Percentiles rank a stretch among this genome's conserved stretches.
Conservation (phyloP, 2,113 vertebrate genomes). For the Noctilio leporinus region DNA sequence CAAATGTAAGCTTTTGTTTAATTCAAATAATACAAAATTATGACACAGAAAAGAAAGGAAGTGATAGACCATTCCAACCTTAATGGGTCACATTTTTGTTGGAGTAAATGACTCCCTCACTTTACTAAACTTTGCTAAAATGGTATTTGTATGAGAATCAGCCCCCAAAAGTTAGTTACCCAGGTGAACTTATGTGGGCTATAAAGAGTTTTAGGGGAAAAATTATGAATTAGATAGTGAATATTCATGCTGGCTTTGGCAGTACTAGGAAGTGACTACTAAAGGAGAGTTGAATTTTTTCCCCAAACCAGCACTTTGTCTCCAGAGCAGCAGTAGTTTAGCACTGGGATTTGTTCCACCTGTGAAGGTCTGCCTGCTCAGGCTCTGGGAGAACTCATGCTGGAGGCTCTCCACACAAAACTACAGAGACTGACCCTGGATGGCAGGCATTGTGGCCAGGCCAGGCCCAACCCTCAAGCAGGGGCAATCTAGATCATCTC, state of each 20-base stretch:
- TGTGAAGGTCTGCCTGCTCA: not conserved
- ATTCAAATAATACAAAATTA: not conserved
- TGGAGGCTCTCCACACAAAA: not conserved
- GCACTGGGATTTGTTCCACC: not conserved
- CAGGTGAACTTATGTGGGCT: not conserved
- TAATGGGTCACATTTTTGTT: not conserved
- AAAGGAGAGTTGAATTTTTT: not conserved
- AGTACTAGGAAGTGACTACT: not conserved
- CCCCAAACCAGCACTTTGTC: not conserved
- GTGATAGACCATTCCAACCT: not conserved
- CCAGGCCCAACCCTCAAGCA: not conserved
- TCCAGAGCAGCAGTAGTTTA: not conserved
- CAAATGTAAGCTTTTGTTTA: not conserved
- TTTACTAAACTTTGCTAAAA: not conserved
- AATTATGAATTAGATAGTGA: not conserved
- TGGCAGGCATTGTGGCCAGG: not conserved
- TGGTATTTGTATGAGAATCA: not conserved
- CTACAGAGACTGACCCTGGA: not conserved
- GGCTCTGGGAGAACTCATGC: accelerated
- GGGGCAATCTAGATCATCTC: not conserved
- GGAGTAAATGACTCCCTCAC: not conserved
- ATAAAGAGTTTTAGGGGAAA: not conserved
- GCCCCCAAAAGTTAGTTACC: not conserved
- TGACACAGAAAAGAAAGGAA: not conserved
- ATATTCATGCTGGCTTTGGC: not conserved